A percentile compares a stretch with the other conserved stretches of the same genome.
Conservation (phyloP, 1,140 invertebrate genomes). For the Diabrotica virgifera region DNA sequence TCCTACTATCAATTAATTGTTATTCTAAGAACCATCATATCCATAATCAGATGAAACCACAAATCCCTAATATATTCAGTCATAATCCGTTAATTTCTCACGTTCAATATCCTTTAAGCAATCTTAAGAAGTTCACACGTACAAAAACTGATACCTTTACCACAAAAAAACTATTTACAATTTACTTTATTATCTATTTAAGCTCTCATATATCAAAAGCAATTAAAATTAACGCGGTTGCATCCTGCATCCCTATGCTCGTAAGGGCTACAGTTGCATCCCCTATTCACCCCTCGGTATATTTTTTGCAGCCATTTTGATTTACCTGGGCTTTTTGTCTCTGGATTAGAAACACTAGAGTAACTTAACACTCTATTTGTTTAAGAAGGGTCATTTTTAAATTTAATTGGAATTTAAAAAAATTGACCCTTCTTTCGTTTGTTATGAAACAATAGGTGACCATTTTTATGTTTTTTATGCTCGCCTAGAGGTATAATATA, state of each 20-base stretch:
- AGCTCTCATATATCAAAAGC: background rate
- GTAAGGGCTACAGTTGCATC: background rate
- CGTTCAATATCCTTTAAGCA: no score
- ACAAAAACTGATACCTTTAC: no score
- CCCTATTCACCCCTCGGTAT: constrained; percentile 13
- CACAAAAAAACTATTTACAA: no score
- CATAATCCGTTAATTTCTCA: no score
- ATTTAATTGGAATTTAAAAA: constrained; percentile 15
- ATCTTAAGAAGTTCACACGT: no score
- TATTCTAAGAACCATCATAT: no score
- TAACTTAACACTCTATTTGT: constrained; percentile 31
- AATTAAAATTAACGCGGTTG: background rate
- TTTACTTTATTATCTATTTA: no score
- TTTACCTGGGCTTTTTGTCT: constrained; percentile 27
- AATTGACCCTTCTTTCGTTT: constrained; percentile 16
- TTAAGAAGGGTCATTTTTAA: constrained; percentile 28
- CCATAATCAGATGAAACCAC: no score
- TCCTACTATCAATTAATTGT: no score
- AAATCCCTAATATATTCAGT: no score
- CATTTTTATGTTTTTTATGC: constrained; percentile 16
- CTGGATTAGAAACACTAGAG: constrained; percentile 18
- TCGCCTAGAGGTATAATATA: background rate
- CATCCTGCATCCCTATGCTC: background rate
- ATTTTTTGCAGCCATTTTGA: constrained; percentile 23
- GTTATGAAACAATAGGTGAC: constrained; percentile 8